Evolutionary conservation across 1,140 invertebrate genomes (phyloP).

Genomic region (Scaptomyza montana): DNA sequence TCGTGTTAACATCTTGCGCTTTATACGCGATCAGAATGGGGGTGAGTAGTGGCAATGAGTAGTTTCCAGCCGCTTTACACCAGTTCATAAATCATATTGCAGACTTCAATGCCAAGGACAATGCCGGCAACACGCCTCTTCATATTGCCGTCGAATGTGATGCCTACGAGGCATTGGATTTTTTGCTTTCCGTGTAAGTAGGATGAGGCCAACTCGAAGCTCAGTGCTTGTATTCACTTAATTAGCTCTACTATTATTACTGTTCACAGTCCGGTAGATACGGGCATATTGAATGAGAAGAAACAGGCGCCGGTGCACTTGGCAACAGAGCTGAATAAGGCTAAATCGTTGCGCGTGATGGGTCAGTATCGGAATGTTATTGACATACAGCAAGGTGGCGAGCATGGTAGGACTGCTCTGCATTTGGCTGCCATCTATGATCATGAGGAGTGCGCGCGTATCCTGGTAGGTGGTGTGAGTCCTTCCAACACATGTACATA

Average conservation of each 20-base stretch:
- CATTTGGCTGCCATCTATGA: conserved; percentile 93
- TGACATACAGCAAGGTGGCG: conserved; percentile 89
- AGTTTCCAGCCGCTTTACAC: background rate
- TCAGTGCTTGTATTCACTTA: background rate
- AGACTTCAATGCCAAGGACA: conserved; percentile 91
- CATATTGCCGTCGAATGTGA: conserved; percentile 91
- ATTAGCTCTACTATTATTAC: background rate
- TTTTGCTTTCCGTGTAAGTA: conserved; percentile 89
- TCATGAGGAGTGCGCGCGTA: conserved; percentile 90
- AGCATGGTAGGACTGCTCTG: conserved; percentile 91
- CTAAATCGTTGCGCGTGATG: conserved; percentile 88
- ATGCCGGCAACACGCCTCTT: conserved; percentile 91
- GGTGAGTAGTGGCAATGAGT: conserved; percentile 85
- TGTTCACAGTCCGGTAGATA: conserved; percentile 87
- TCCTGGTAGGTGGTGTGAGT: conserved; percentile 87
- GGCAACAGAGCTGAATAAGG: conserved; percentile 90
- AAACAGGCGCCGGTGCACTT: conserved; percentile 91
- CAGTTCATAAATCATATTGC: conserved; percentile 46
- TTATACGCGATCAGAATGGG: conserved; percentile 88
- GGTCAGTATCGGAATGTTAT: conserved; percentile 87
- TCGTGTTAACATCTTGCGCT: conserved; percentile 89
- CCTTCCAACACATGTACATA: conserved; percentile 35
- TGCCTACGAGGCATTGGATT: conserved; percentile 88
- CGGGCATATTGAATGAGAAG: conserved; percentile 89
- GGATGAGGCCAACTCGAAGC: background rate